Evolutionary conservation across 1,140 invertebrate genomes (phyloP), one percentile per base, ranked within the genome.

Genomic region (Vanessa tameamea): DNA sequence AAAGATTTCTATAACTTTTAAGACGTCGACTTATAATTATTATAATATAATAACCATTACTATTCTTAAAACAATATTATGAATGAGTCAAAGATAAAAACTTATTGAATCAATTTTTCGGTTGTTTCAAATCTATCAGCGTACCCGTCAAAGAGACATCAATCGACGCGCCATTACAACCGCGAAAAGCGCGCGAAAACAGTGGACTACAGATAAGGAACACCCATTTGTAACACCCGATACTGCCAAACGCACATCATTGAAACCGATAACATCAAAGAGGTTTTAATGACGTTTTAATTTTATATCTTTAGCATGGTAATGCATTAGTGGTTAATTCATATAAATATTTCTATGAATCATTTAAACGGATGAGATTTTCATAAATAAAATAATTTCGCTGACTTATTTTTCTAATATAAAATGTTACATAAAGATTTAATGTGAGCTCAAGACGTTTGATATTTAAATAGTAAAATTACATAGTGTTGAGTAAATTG

Each of bases 161-260:
- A 78, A 75, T 79, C 76, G 74, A 43, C 37, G 47, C 71, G 78
- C 77, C 79, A 82, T 83, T 84, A 84, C 78, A 78, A 78, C 59
- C 73, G 77, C 37, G 73, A 78, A 84, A 86, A 86, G 82, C 82
- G 84, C 84, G 84, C 78, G 82, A 84, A 85, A 83, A 75, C 80
- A 78, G 75, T 73, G 64, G 61, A 59, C 73, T 70, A 78, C 61
- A 78, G 78, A 82, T 61, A 61, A 61, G 26, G 57, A 64, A 76
- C 66, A 63, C 76, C 72, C 74, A 84, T 84, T 82, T 61, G 26
- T 79, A 74, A 78, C 72, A 70, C 70, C 72, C 64, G 69, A 75
- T 76, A 73, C 64, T 64, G 72, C 65, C 48, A 71, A 76, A 76
- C 43, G 69, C 76, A 53, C 65, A 53, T 76, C 65, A 78, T 69